Percentiles rank a stretch among this genome's conserved stretches.
These are phyloP conservation scores for Coelopa pilipes DNA, from an alignment of 2,888 invertebrate genomes.

Conservation along the genomic window DNA sequence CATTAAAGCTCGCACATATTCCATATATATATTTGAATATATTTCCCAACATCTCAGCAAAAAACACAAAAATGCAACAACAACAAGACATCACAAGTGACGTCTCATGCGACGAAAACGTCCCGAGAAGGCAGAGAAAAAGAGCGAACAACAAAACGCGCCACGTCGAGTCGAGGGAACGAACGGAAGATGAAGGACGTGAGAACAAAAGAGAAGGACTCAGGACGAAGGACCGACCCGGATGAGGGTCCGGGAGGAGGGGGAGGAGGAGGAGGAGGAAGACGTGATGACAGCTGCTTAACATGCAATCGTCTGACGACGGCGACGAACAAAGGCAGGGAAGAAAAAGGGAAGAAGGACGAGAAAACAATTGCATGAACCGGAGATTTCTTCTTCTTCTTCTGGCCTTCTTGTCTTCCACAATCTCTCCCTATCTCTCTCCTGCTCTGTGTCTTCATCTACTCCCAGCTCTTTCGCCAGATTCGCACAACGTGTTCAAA, in stretches of 20 bases:
- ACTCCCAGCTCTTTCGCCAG: background rate
- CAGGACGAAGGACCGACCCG: too few species aligned
- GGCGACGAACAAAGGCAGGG: background rate
- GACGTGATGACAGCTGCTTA: conserved; percentile 30
- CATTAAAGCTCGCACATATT: conserved; percentile 1
- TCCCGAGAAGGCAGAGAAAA: background rate
- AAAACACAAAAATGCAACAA: conserved; percentile 12
- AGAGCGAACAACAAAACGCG: background rate
- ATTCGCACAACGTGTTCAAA: background rate
- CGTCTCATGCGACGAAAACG: conserved; percentile 23
- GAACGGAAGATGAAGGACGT: background rate
- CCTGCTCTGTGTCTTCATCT: background rate
- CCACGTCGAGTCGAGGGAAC: background rate
- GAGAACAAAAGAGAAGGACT: background rate
- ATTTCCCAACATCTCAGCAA: too few species aligned
- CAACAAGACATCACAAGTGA: conserved; percentile 1
- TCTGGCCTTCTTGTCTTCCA: background rate
- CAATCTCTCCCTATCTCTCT: background rate
- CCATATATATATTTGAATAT: too few species aligned
- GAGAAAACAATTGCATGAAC: conserved; percentile 10
- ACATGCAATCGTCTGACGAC: conserved; percentile 26
- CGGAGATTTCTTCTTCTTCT: background rate
- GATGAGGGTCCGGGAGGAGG: too few species aligned
- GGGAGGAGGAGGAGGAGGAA: background rate
- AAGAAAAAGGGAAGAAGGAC: background rate